A percentile compares a stretch with the other conserved stretches of the same genome.
Conservation (phyloP, 2,113 vertebrate genomes). For the Rousettus leschenaultii region DNA sequence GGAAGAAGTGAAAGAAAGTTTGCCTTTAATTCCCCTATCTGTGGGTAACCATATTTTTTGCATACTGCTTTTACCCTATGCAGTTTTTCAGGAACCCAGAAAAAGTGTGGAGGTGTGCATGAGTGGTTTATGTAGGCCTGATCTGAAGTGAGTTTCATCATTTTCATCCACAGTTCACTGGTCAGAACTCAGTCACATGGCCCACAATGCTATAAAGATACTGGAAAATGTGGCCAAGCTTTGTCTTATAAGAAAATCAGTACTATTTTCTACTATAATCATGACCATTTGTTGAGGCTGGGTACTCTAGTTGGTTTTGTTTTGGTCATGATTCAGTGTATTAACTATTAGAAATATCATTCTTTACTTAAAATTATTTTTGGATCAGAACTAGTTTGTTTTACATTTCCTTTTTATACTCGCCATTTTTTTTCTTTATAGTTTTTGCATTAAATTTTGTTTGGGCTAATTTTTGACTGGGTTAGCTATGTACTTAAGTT, state of each 20-base stretch:
- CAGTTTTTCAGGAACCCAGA: background rate
- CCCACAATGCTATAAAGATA: background rate
- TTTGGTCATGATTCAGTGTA: background rate
- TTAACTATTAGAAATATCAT: background rate
- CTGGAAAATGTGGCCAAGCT: background rate
- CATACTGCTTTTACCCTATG: background rate
- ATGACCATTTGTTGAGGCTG: background rate
- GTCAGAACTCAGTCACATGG: background rate
- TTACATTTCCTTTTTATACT: background rate
- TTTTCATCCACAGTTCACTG: background rate
- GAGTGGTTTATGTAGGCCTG: background rate
- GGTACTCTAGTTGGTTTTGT: background rate
- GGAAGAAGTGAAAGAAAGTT: background rate
- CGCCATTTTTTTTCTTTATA: background rate
- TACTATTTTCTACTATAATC: background rate
- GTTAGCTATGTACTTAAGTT: background rate
- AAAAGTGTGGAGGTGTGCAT: background rate
- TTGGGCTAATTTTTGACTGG: background rate
- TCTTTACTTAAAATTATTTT: background rate
- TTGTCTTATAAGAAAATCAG: background rate
- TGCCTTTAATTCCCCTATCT: background rate
- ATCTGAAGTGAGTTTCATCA: background rate
- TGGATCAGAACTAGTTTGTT: background rate
- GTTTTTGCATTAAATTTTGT: background rate
- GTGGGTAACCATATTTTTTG: background rate